Evolutionary conservation across 2,888 invertebrate species (phyloP), one percentile per base, ranked within the genome.

Genomic region (Microplitis manilae): DNA sequence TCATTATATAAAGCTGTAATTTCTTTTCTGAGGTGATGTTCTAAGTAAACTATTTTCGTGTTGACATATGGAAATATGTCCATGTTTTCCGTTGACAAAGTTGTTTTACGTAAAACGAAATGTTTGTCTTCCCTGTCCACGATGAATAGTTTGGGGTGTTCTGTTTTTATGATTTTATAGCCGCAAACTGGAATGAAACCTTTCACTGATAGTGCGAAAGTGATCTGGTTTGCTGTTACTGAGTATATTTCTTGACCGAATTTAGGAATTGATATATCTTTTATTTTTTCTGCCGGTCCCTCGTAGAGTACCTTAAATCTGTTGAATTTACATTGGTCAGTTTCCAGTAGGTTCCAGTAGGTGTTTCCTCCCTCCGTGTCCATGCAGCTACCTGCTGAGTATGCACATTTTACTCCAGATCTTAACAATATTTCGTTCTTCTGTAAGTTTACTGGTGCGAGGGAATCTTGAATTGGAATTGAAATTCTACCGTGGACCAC

Each of bases 41-140:
- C 82, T 2, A 80, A 60, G 65, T 83, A 84, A 15, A 83, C 61
- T 6, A 83, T 80, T 78, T 83, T 83, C 17, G 79, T 65, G 50
- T 81, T 82, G 2, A 81, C 73, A 62, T 82, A 81, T 0, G 30
- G 9, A 9, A 77, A 71, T 9, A 81, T 15, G 68, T 81, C 77
- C 8, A 79, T 64, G 20, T 79, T 65, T 7, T 20, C 20, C 1
- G 13, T 38, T 6, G 17, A 30, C 1, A 75, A n/a, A 30, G 2
- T 13, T 6, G 6, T 62, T 67, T 65, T 68, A 0, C 30, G 17
- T n/a, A 1, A 41, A 8, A 78, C 72, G 2, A 40, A 50, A 6
- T 70, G 20, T 39, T 68, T 30, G 8, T 70, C 17, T 6, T 30
- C 2, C 5, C 15, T 71, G 0, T 77, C 76, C 0, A 80, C n/a